Conservation (phyloP, 2,888 invertebrate species). For the Nemotelus pantherinus region DNA sequence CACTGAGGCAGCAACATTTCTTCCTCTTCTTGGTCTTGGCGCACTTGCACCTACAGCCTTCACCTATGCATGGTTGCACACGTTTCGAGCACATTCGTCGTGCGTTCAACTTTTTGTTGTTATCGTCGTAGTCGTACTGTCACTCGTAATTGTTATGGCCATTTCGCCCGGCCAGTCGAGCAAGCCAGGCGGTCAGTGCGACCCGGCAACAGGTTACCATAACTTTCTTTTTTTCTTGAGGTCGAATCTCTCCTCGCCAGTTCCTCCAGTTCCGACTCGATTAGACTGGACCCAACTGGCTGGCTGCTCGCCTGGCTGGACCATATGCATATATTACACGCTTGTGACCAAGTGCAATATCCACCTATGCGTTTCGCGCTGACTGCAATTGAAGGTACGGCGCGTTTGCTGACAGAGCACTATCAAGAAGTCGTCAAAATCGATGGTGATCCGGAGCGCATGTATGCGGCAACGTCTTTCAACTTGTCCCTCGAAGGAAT, state of each 20-base stretch:
- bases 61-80: background rate
- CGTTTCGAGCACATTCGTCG: background rate
- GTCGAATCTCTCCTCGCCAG: conserved; percentile 19
- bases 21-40: background rate
- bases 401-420: background rate
- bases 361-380: no score
- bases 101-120: conserved; percentile 18
- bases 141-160: conserved; percentile 21
- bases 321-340: conserved; percentile 3
- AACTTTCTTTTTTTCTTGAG: conserved; percentile 36
- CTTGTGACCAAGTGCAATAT: background rate
- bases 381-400: no score
- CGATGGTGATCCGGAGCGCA: background rate
- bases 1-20: background rate
- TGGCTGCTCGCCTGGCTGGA: background rate
- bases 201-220: conserved; percentile 26
- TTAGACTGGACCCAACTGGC: background rate
- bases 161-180: conserved; percentile 27
- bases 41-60: background rate
- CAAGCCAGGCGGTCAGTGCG: background rate
- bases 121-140: conserved; percentile 30
- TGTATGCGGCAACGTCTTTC: background rate
- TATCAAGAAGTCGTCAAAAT: background rate
- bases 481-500: conserved; percentile 8
- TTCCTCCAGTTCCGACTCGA: background rate